Evolutionary conservation across 1,140 invertebrate species (phyloP).

Genomic region (Panagrolaimus sp.): DNA sequence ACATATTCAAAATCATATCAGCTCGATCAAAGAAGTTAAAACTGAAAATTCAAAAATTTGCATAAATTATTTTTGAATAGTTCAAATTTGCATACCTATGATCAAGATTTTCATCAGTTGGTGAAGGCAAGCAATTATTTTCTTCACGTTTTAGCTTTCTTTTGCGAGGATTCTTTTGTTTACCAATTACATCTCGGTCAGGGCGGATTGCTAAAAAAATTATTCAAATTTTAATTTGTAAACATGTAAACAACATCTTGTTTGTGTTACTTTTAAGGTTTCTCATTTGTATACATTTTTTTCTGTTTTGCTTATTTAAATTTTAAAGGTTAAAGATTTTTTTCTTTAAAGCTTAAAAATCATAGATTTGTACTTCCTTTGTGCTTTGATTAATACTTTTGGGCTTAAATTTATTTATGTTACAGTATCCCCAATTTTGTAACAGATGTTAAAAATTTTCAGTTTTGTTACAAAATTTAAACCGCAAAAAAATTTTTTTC

Average conservation of each 20-base stretch:
- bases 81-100: slow-evolving; percentile 34
- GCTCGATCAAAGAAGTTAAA: background rate
- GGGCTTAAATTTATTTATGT: no score
- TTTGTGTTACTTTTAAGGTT: background rate
- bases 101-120: slow-evolving; percentile 37
- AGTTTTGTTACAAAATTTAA: no score
- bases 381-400: no score
- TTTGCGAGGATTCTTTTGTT: slow-evolving; percentile 58
- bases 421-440: no score
- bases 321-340: slow-evolving; percentile 12
- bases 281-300: slow-evolving; percentile 6
- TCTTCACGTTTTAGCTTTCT: slow-evolving; percentile 49
- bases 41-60: background rate
- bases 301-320: slow-evolving; percentile 17
- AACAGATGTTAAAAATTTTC: no score
- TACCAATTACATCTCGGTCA: slow-evolving; percentile 56
- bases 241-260: background rate
- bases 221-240: slow-evolving; percentile 5
- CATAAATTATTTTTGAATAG: background rate
- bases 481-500: no score
- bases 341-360: no score
- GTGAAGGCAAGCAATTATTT: slow-evolving; percentile 45
- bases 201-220: slow-evolving; percentile 51
- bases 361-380: background rate
- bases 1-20: background rate